Evolutionary conservation across 1,140 invertebrate genomes (phyloP).

Genomic region (Bombus breviceps): DNA sequence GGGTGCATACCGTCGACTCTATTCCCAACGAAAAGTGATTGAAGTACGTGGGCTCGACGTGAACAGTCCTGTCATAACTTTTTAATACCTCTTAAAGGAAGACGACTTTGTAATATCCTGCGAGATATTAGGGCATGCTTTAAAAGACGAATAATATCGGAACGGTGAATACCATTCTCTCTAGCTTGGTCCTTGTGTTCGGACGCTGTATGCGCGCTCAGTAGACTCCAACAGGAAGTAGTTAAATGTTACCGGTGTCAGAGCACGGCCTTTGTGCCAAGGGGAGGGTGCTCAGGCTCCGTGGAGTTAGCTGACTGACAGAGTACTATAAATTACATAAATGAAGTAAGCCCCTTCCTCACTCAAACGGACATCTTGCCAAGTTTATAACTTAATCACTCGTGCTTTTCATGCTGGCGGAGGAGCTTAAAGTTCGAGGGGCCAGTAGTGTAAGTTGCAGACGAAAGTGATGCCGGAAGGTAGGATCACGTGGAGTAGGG

Average conservation of each 20-base stretch:
- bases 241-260: constrained; percentile 77
- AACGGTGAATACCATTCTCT: constrained; percentile 39
- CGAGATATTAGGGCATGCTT: constrained; percentile 32
- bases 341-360: constrained; percentile 74
- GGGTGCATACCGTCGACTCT: constrained; percentile 28
- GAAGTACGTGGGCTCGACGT: constrained; percentile 36
- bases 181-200: constrained; percentile 14
- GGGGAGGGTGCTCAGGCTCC: constrained; percentile 57
- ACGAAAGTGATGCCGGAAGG: neutral
- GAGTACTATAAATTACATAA: constrained; percentile 79
- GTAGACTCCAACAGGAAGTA: constrained; percentile 66
- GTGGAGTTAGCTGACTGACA: constrained; percentile 66
- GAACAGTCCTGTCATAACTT: constrained; percentile 32
- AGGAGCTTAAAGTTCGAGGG: constrained; percentile 54
- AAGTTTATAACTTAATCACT: constrained; percentile 78
- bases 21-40: constrained; percentile 31
- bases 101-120: constrained; percentile 46
- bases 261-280: constrained; percentile 67
- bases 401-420: constrained; percentile 56
- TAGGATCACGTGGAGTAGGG: neutral
- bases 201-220: constrained; percentile 48
- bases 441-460: constrained; percentile 33
- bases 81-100: constrained; percentile 36
- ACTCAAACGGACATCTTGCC: constrained; percentile 73
- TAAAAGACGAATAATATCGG: constrained; percentile 57